Evolutionary conservation across 2,113 vertebrate species (phyloP), one percentile per base, ranked within the genome.

Genomic region (Esox niger): DNA sequence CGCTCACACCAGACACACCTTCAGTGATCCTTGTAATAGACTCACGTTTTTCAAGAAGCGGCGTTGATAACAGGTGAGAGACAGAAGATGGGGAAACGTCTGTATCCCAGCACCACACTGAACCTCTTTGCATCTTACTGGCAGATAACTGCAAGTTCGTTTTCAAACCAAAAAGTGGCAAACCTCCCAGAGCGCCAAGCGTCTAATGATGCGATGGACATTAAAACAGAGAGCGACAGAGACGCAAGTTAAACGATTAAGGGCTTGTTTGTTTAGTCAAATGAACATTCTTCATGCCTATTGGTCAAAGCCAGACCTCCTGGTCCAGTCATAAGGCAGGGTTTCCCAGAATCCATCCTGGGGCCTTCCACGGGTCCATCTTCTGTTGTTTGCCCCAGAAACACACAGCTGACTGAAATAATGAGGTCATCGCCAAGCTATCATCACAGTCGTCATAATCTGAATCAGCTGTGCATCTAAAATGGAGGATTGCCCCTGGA

Each of bases 211-310:
- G 25, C 52, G 26, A 58, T 68, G 74, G 79, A 79, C 64, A 80
- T 75, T 58, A 49, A 57, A 57, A 31, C 77, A 77, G 68, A 76
- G 21, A 0, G 20, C 15, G 33, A 38, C 3, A 43, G 38, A 43
- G 59, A 38, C 30, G 74, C 57, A 78, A 31, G 2, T 30, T 46
- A 65, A 80, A 73, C 60, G 54, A 77, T 72, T 52, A 63, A 64
- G 75, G 79, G 79, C 69, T 63, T 43, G 73, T 57, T 64, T 74
- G 62, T 69, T 79, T 64, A 79, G 79, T 76, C 57, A 4, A 43
- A 43, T 76, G 81, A 79, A 84, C 82, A 88, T 85, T 87, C 82
- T 82, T 78, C 70, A 65, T 74, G 77, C 74, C 72, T 47, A 69
- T 62, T 77, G 62, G 61, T 80, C 69, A 82, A 81, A 81, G 77